These are phyloP conservation scores for Micromesistius poutassou DNA, from an alignment of 2,797 vertebrate genomes.

Conservation along the genomic window DNA sequence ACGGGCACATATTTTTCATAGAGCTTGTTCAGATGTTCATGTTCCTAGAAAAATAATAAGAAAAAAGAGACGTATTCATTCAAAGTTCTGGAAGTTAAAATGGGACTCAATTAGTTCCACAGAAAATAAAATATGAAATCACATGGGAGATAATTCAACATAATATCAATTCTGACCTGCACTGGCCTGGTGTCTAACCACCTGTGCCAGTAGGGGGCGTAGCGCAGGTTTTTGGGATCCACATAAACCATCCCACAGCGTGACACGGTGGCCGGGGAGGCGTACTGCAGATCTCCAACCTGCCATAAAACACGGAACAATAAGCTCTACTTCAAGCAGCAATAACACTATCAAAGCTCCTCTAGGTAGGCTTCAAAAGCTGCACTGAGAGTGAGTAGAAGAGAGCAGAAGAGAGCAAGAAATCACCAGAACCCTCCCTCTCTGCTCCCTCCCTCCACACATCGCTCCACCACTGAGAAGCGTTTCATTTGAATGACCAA, in stretches of 20 bases:
- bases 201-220: conserved; percentile 88
- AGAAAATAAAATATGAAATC: neutral
- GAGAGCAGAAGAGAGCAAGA: too few relatives aligned
- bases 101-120: neutral
- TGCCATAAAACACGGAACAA: conserved; percentile 47
- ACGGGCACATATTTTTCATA: conserved; percentile 89
- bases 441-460: too few relatives aligned
- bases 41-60: conserved; percentile 63
- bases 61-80: neutral
- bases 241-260: conserved; percentile 98
- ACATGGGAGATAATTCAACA: neutral
- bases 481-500: too few relatives aligned
- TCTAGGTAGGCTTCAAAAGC: too few relatives aligned
- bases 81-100: neutral
- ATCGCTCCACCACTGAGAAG: too few relatives aligned
- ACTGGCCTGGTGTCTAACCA: conserved; percentile 78
- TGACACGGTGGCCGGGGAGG: conserved; percentile 94
- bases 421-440: too few relatives aligned
- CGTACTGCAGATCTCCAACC: conserved; percentile 96
- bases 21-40: conserved; percentile 70
- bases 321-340: neutral
- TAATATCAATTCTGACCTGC: conserved; percentile 64
- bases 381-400: too few relatives aligned
- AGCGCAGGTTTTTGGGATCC: conserved; percentile 93
- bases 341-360: neutral